Evolutionary conservation across 2,888 invertebrate species (phyloP), one percentile per base, ranked within the genome.

Genomic region (Cerastis rubricosa): DNA sequence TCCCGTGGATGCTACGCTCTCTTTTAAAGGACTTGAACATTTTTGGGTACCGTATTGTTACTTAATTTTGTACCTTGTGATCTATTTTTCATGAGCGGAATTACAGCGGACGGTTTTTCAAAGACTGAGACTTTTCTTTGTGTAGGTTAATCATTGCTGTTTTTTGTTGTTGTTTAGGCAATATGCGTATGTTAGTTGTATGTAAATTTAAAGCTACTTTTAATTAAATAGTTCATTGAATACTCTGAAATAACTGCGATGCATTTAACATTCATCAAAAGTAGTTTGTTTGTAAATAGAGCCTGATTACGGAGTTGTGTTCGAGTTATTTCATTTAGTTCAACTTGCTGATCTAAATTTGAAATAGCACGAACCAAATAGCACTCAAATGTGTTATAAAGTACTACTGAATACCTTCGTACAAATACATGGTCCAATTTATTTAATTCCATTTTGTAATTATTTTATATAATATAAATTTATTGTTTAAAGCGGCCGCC

Each of bases 381-480:
- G 67, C 51, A 65, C 40, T 61, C 40, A 22, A 70, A 59, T 25
- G 45, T 59, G 59, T 72, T 79, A 29, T 59, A 74, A 45, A 68
- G 71, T 69, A 71, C 8, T 49, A 61, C 35, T 43, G 61, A 64
- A 59, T 49, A 57, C 29, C 40, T 57, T 68, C 45, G 61, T 61
- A 61, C 22, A 84, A 66, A 74, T 45, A 85, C 49, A 17, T 63
- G 43, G 83, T 83, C 65, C 65, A 69, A 71, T 78, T 69, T 65
- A 69, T 35, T 68, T 69, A 76, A 80, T 80, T 74, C 49, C 17
- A 25, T 40, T 40, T 51, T 35, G 64, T 76, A 76, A 85, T 85
- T 75, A 80, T 83, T 83, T 77, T 64, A 78, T 76, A 83, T 80
- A 66, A 68, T 73, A 71, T 78, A 72, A 88, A 85, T 87, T 82